These are phyloP conservation scores for Glaucidium brasilianum DNA, from an alignment of 2,113 vertebrate genomes.

Conservation along the genomic window DNA sequence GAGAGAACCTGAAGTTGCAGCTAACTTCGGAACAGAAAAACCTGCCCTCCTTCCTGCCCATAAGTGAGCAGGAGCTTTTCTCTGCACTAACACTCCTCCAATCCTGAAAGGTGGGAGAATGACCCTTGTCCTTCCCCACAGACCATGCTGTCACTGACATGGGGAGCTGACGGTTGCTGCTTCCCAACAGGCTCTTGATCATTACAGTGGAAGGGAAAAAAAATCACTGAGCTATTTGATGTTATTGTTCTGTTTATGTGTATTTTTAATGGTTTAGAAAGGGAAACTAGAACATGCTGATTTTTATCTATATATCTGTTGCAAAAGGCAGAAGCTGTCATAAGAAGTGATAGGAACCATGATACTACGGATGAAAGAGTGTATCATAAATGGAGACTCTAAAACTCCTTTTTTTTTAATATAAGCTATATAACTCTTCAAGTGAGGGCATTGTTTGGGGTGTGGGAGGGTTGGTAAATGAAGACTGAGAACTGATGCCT, in stretches of 20 bases:
- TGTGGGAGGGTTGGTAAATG: background rate
- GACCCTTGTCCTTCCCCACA: background rate
- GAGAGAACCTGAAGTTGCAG: background rate
- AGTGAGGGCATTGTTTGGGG: background rate
- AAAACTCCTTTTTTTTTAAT: background rate
- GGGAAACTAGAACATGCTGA: background rate
- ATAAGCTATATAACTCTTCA: background rate
- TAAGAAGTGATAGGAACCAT: background rate
- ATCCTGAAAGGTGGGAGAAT: background rate
- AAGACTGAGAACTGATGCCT: background rate
- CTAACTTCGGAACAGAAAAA: background rate
- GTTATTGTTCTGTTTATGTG: background rate
- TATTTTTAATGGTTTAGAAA: background rate
- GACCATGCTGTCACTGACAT: fast-evolving
- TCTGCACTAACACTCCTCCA: background rate
- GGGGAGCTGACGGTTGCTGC: background rate
- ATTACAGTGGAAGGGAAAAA: background rate
- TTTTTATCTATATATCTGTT: background rate
- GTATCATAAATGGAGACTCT: background rate
- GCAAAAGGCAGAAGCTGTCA: background rate
- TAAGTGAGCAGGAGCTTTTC: background rate
- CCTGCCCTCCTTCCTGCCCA: background rate
- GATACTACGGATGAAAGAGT: background rate
- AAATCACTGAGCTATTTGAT: background rate
- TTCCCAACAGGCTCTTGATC: background rate